These are phyloP conservation scores for Paedocypris sp. DNA, from an alignment of 2,113 vertebrate genomes.

Conservation along the genomic window DNA sequence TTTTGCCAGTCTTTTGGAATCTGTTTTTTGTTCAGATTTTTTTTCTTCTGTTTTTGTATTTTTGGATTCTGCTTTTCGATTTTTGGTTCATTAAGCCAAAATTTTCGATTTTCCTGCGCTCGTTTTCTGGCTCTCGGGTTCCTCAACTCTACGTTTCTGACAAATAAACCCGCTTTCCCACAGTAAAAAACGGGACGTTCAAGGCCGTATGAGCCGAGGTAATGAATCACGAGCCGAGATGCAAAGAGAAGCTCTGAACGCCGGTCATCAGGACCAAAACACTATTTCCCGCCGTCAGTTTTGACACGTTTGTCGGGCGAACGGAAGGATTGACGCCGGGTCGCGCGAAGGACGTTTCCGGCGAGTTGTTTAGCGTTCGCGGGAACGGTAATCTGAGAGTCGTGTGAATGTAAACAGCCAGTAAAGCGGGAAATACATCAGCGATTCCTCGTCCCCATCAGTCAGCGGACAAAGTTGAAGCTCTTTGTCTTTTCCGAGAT, in stretches of 20 bases:
- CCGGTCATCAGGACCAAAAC: neutral
- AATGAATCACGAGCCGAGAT: constrained; percentile 40
- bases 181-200: constrained; percentile 46
- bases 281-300: neutral
- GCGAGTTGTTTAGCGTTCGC: no score
- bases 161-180: constrained; percentile 40
- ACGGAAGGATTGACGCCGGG: no score
- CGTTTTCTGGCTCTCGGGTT: no score
- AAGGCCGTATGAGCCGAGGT: constrained; percentile 43
- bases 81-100: no score
- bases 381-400: neutral
- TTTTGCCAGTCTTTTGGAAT: no score
- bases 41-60: no score
- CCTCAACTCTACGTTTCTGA: no score
- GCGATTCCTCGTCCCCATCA: neutral
- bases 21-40: no score
- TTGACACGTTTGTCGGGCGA: neutral
- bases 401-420: neutral
- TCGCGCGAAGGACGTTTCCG: no score
- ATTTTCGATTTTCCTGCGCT: no score
- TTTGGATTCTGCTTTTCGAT: no score
- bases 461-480: neutral
- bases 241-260: neutral
- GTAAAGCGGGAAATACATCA: neutral
- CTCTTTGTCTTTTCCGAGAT: neutral